phyloP scores from a whole-genome alignment of 2,113 vertebrate genomes.

The Geococcyx californianus region DNA sequence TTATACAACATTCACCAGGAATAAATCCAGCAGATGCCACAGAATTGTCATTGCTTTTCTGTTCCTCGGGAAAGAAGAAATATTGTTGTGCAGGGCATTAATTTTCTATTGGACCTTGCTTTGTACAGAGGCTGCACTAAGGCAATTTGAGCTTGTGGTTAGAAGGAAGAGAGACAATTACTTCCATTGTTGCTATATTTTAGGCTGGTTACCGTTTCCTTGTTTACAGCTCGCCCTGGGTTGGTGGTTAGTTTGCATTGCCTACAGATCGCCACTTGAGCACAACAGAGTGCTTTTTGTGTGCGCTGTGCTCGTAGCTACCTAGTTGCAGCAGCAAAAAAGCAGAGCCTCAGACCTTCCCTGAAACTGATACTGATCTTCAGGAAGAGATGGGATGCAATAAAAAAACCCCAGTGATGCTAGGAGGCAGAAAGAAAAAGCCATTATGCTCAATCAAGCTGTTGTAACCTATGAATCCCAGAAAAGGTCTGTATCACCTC shows the following conservation, averaged over 20 bases:
- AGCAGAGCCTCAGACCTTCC: not conserved
- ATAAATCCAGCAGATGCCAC: not conserved
- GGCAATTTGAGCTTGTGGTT: not conserved
- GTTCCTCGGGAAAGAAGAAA: not conserved
- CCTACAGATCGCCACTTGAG: constrained; percentile 37
- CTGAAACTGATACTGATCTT: not conserved
- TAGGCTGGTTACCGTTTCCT: not conserved
- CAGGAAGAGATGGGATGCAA: not conserved
- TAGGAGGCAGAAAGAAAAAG: not conserved
- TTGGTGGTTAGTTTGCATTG: constrained; percentile 15
- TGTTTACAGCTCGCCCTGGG: not conserved
- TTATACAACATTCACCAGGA: not conserved
- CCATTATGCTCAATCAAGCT: not conserved
- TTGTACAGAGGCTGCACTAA: not conserved
- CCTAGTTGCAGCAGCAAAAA: not conserved
- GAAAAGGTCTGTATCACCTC: not conserved
- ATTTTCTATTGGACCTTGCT: not conserved
- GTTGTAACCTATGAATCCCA: not conserved
- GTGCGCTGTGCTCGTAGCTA: not conserved
- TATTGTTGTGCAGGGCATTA: not conserved
- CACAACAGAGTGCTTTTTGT: constrained; percentile 1
- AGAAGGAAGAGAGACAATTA: not conserved
- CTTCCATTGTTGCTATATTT: not conserved
- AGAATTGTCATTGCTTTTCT: not conserved
- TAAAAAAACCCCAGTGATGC: not conserved